Evolutionary conservation across 1,140 invertebrate species (phyloP), one percentile per base, ranked within the genome.

Genomic region (Drosophila ogumai): DNA sequence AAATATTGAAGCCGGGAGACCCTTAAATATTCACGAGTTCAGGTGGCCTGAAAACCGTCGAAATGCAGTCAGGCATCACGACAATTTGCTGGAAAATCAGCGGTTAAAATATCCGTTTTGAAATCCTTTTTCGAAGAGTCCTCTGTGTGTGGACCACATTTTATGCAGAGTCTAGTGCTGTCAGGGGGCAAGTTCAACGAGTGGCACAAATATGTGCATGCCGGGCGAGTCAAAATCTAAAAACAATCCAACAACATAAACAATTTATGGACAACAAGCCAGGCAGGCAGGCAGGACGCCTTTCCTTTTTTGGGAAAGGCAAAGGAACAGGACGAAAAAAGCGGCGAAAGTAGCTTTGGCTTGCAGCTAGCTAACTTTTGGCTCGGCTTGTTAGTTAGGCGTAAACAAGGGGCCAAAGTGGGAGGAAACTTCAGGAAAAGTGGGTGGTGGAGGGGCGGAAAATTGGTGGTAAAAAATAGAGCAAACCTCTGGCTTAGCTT

Each of bases 251-350:
- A 34, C 61, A 75, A 86, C 79, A 87, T 86, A 69, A 87, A 87
- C 79, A 88, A 87, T 87, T 87, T 88, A 87, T 88, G 82, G 67
- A 77, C 82, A 76, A 87, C 79, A 72, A 86, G 61, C 60, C 61
- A 31, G n/a, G 0, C 46, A 44, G 19, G 10, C 43, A 44, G 47
- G 40, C 19, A 22, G 50, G 47, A 57, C 67, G 60, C 63, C 76
- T 38, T 76, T 41, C 3, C 15, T 38, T n/a, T 40, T 84, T 10
- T 43, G 17, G 76, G 72, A 74, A 78, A 74, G 67, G 50, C 28
- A 65, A 60, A 36, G 44, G 54, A 44, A 2, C 25, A 46, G 32
- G 25, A 40, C 6, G 6, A 40, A 60, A 49, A 47, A 47, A 47
- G 49, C 6, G 15, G 25, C 12, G 15, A 41, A 40, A 50, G 65